Evolutionary conservation across 2,113 vertebrate species (phyloP).

Genomic region (Phyllostomus discolor): DNA sequence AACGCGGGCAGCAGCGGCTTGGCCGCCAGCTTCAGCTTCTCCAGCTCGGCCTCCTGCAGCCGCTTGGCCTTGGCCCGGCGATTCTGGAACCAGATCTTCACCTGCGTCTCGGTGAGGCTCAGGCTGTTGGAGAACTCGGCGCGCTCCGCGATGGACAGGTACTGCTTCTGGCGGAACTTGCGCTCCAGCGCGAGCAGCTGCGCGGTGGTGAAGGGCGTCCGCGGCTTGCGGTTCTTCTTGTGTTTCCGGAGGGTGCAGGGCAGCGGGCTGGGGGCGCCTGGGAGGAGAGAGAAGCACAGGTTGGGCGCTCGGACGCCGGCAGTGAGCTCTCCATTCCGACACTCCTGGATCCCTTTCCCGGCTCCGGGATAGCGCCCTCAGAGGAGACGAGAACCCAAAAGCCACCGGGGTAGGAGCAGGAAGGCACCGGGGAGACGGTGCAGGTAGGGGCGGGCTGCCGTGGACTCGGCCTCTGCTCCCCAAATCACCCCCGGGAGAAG

Average conservation of each 20-base stretch:
- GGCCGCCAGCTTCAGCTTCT: constrained; percentile 85
- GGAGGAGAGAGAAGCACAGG: constrained; percentile 83
- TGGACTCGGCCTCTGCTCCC: not conserved
- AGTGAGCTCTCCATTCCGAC: not conserved
- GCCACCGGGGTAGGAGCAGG: not conserved
- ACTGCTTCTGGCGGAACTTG: constrained; percentile 98
- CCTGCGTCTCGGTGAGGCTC: constrained; percentile 88
- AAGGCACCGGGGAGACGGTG: not conserved
- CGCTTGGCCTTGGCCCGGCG: constrained; percentile 88
- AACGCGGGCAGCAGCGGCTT: constrained; percentile 85
- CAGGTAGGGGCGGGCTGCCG: not conserved
- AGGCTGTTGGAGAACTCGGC: constrained; percentile 95
- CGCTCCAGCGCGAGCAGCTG: constrained; percentile 96
- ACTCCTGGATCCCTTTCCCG: not conserved
- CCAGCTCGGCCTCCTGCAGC: constrained; percentile 88
- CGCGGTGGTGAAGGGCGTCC: constrained; percentile 95
- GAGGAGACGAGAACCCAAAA: not conserved
- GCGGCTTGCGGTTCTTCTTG: constrained; percentile 96
- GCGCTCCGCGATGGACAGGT: constrained; percentile 95
- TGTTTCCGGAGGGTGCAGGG: constrained; percentile 95
- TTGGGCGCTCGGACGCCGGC: constrained; percentile 41
- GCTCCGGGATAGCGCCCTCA: constrained; percentile 75
- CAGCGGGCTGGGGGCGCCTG: constrained; percentile 86
- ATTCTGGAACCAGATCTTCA: constrained; percentile 92
- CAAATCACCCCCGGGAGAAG: not conserved